Percentiles rank a stretch among this genome's conserved stretches.
phyloP scores from a whole-genome alignment of 1,140 invertebrate genomes.

The Myzus persicae region DNA sequence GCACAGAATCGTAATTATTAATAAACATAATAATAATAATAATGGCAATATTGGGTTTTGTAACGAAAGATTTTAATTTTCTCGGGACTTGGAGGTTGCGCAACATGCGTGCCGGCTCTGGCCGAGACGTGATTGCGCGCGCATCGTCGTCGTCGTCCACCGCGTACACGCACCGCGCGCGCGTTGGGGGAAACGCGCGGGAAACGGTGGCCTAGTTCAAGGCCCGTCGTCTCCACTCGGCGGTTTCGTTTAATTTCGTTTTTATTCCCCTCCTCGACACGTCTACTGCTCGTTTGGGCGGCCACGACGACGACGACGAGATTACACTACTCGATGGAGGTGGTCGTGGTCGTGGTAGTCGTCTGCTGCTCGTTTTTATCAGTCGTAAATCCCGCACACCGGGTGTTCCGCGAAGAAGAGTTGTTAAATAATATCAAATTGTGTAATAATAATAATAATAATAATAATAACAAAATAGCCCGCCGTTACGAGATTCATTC shows the following conservation, averaged over 20 bases:
- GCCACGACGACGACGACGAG: neutral
- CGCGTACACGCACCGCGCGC: neutral
- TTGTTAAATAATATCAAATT: neutral
- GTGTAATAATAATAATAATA: neutral
- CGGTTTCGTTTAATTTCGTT: constrained; percentile 1
- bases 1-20: neutral
- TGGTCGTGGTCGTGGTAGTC: neutral
- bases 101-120: constrained; percentile 47
- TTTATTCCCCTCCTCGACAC: neutral
- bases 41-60: neutral
- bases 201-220: constrained; percentile 57
- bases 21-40: neutral
- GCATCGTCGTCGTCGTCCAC: neutral
- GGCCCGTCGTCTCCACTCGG: neutral
- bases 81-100: neutral
- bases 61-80: neutral
- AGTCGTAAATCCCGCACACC: neutral
- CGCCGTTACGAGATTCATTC: neutral
- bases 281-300: neutral
- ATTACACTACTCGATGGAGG: neutral
- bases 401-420: neutral
- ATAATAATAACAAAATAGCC: too few relatives aligned
- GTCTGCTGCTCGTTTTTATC: neutral
- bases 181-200: constrained; percentile 34
- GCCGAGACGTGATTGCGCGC: neutral